A percentile compares a stretch with the other conserved stretches of the same genome.
Conservation (phyloP, 2,888 invertebrate species). For the Opisthograptis luteolata region DNA sequence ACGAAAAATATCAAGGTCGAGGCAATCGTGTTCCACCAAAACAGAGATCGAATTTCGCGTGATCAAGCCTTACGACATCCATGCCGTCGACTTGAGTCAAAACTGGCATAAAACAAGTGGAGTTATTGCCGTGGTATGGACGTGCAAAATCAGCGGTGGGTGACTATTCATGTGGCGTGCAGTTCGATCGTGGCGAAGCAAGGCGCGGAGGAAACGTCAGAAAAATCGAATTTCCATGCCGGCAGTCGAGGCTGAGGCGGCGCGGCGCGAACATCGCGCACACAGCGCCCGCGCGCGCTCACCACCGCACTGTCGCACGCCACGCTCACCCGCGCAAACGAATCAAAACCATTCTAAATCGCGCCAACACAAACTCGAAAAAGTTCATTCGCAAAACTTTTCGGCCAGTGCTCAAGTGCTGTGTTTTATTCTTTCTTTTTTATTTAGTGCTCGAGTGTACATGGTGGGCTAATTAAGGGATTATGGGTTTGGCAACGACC, state of each 20-base stretch:
- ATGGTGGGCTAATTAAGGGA: conserved; percentile 70
- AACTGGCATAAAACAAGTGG: conserved; percentile 66
- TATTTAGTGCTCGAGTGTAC: conserved; percentile 37
- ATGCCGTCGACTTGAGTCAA: conserved; percentile 56
- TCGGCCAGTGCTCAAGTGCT: conserved; percentile 51
- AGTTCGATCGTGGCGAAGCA: conserved; percentile 79
- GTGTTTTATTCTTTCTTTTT: conserved; percentile 40
- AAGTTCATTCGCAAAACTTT: conserved; percentile 27
- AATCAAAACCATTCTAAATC: conserved; percentile 38
- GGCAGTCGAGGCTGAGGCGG: conserved; percentile 81
- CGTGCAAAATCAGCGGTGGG: conserved; percentile 78
- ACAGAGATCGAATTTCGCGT: conserved; percentile 67
- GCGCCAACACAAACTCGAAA: conserved; percentile 38
- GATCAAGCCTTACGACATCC: conserved; percentile 52
- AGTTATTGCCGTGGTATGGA: conserved; percentile 66
- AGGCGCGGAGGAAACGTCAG: conserved; percentile 84
- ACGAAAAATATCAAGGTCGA: conserved; percentile 53
- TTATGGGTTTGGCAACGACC: conserved; percentile 70
- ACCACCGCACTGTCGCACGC: conserved; percentile 36
- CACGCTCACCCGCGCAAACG: conserved; percentile 49
- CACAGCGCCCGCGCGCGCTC: conserved; percentile 74
- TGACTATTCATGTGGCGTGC: conserved; percentile 73
- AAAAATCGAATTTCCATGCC: conserved; percentile 83
- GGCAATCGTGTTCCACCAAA: conserved; percentile 44
- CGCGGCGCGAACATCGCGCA: conserved; percentile 77